phyloP scores from a whole-genome alignment of 2,797 vertebrate genomes.

The Amblyopsis hoosieri region DNA sequence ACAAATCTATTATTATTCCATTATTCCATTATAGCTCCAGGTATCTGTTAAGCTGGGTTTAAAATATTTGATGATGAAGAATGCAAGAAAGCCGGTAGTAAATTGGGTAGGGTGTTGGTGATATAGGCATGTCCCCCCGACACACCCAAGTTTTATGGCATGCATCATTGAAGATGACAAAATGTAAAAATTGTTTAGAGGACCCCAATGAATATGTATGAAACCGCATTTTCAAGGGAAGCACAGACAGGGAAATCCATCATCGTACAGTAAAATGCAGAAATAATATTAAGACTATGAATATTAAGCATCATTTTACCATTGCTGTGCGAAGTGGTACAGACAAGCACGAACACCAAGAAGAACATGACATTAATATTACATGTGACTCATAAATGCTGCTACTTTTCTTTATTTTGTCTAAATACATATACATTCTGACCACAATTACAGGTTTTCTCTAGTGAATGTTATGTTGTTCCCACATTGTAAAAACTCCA shows the following conservation, averaged over 20 bases:
- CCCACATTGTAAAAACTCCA: too few species aligned
- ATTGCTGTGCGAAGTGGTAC: constrained; percentile 31
- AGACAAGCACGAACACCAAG: constrained; percentile 49
- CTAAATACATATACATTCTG: constrained; percentile 61
- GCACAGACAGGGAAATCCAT: constrained; percentile 80
- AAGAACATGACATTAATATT: constrained; percentile 61
- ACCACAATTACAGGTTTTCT: constrained; percentile 12
- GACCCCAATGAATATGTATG: constrained; percentile 82
- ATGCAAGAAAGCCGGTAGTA: constrained; percentile 49
- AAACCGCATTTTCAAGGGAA: constrained; percentile 78
- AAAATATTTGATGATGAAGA: constrained; percentile 63
- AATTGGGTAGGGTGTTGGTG: constrained; percentile 44
- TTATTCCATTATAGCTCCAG: constrained; percentile 35
- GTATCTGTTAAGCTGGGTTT: constrained; percentile 49
- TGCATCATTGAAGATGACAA: constrained; percentile 82
- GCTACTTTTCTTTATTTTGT: constrained; percentile 46
- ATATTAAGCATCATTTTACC: constrained; percentile 72
- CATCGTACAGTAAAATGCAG: constrained; percentile 75
- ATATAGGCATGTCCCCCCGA: constrained; percentile 34
- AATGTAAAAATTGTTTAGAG: constrained; percentile 82
- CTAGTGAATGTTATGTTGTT: background rate
- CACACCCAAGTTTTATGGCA: constrained; percentile 70
- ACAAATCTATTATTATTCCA: constrained; percentile 36
- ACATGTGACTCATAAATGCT: constrained; percentile 50
- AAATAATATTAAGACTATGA: constrained; percentile 77